These are phyloP conservation scores for Chloropsis cyanopogon DNA, from an alignment of 2,113 vertebrate genomes.

Conservation along the genomic window DNA sequence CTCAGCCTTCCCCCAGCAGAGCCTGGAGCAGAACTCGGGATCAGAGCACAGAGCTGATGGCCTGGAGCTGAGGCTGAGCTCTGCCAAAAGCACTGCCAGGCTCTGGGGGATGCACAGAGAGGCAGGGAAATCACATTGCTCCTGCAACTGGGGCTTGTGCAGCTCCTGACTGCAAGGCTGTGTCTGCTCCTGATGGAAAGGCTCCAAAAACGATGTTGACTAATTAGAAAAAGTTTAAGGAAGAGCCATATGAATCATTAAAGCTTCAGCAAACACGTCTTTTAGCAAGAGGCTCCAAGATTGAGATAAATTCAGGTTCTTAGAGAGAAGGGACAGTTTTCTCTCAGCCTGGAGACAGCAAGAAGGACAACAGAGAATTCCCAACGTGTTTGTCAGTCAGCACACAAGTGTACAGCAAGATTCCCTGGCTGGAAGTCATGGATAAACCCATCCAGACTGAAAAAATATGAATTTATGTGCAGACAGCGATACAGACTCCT, in stretches of 20 bases:
- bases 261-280: constrained; percentile 46
- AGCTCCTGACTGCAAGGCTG: constrained; percentile 14
- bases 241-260: constrained; percentile 65
- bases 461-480: neutral
- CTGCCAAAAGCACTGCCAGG: neutral
- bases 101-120: neutral
- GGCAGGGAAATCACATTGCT: neutral
- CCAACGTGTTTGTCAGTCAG: neutral
- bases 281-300: constrained; percentile 51
- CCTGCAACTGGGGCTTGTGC: constrained; percentile 28
- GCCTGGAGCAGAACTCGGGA: neutral
- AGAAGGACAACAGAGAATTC: constrained; percentile 12
- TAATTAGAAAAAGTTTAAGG: constrained; percentile 67
- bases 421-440: neutral
- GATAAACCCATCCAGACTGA: neutral
- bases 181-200: constrained; percentile 43
- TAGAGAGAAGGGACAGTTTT: constrained; percentile 20
- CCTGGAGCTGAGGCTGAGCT: neutral
- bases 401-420: constrained; percentile 7
- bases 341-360: constrained; percentile 25
- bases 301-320: neutral
- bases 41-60: neutral
- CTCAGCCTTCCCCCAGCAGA: neutral
- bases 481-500: neutral
- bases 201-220: constrained; percentile 51